phyloP scores from a whole-genome alignment of 53 echinoderm and acorn worm genomes.

The Zoroaster sp. region DNA sequence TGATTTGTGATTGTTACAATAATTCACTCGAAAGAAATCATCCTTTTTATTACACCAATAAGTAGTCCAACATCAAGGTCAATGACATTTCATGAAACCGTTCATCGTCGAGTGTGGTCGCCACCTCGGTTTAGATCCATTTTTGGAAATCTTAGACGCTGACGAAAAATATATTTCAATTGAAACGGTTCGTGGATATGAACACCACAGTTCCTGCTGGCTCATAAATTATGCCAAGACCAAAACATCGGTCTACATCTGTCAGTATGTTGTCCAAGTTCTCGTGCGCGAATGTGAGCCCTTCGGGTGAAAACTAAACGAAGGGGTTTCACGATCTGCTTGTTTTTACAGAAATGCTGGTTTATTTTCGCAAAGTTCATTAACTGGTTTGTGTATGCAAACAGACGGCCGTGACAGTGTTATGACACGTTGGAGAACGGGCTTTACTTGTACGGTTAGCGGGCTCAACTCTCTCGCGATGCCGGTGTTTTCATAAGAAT shows the following conservation, averaged over 20 bases:
- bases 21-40: not conserved
- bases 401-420: constrained; percentile 11
- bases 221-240: constrained; percentile 15
- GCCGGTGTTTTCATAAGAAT: not conserved
- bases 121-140: not conserved
- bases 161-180: constrained; percentile 15
- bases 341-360: constrained; percentile 33
- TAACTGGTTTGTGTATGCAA: constrained; percentile 55
- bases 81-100: not conserved
- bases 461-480: not conserved
- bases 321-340: not conserved
- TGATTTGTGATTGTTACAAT: not conserved
- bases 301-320: not conserved
- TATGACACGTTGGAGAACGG: not conserved
- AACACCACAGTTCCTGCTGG: not conserved
- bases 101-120: constrained; percentile 21
- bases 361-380: constrained; percentile 54
- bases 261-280: constrained; percentile 5
- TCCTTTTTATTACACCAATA: not conserved
- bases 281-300: not conserved
- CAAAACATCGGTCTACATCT: constrained; percentile 20
- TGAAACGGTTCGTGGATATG: not conserved
- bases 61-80: not conserved
- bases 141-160: constrained; percentile 28
- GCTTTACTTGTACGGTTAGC: not conserved